Evolutionary conservation across 2,888 invertebrate genomes (phyloP).

Genomic region (Taphrorychus bicolor): DNA sequence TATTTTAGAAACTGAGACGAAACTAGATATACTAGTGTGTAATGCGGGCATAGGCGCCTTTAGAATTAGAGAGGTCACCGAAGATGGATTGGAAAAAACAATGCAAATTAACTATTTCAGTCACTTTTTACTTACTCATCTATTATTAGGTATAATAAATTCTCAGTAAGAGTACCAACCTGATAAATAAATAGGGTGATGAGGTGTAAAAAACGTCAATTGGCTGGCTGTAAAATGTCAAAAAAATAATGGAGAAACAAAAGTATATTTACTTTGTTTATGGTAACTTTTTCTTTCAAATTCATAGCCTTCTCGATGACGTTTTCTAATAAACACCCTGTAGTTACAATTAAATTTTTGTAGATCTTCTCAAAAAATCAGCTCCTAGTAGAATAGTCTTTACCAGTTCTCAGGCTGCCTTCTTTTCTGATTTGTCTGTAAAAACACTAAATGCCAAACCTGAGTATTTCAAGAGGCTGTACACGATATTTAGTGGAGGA

Average conservation of each 20-base stretch:
- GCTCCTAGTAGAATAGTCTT: constrained; percentile 37
- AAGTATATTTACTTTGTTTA: too few species aligned
- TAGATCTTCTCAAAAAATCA: constrained; percentile 39
- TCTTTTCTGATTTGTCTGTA: constrained; percentile 9
- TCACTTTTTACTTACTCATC: constrained; percentile 72
- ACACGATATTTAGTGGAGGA: constrained; percentile 13
- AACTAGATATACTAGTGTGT: constrained; percentile 68
- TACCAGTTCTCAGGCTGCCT: constrained; percentile 25
- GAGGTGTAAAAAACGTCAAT: neutral
- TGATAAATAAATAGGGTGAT: too few species aligned
- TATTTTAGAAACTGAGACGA: constrained; percentile 62
- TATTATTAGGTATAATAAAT: constrained; percentile 59
- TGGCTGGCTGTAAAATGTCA: too few species aligned
- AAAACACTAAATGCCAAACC: constrained; percentile 13
- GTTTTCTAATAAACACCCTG: too few species aligned
- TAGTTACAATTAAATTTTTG: neutral
- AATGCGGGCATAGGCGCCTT: constrained; percentile 64
- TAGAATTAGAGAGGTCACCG: neutral
- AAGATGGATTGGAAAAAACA: constrained; percentile 66
- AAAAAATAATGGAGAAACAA: neutral
- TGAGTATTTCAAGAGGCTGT: constrained; percentile 1
- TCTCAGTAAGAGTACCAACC: too few species aligned
- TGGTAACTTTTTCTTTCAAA: too few species aligned
- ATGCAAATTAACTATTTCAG: constrained; percentile 76
- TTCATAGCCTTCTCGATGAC: too few species aligned